Evolutionary conservation across 2,888 invertebrate genomes (phyloP).

Genomic region (Drosophila multiciliata): DNA sequence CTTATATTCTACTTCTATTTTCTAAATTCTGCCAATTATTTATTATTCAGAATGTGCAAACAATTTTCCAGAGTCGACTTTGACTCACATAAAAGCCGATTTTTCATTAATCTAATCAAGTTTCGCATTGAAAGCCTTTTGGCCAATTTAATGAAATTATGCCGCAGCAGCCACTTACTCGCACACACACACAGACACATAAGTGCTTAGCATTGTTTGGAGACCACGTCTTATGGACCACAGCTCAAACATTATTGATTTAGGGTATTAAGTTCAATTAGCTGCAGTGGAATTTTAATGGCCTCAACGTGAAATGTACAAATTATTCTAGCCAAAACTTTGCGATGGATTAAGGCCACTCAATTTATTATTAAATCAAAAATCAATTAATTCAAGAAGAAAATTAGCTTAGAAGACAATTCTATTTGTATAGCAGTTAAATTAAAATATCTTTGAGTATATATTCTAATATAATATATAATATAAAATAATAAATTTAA

Average conservation of each 20-base stretch:
- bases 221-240: constrained; percentile 11
- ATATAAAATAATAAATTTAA: no score
- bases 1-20: not conserved
- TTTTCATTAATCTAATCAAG: constrained; percentile 70
- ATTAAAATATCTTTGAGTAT: not conserved
- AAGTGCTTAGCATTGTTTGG: constrained; percentile 24
- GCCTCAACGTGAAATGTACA: constrained; percentile 30
- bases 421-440: not conserved
- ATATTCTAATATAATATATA: no score
- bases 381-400: not conserved
- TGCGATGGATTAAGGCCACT: not conserved
- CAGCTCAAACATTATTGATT: constrained; percentile 66
- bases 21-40: not conserved
- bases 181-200: constrained; percentile 28
- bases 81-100: constrained; percentile 44
- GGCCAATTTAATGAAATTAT: constrained; percentile 65
- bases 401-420: not conserved
- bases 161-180: constrained; percentile 41
- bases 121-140: constrained; percentile 48
- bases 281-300: constrained; percentile 49
- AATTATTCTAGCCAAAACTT: constrained; percentile 21
- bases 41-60: not conserved
- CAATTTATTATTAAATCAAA: not conserved
- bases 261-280: constrained; percentile 68
- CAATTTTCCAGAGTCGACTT: constrained; percentile 36